Evolutionary conservation across 2,113 vertebrate species (phyloP), one percentile per base, ranked within the genome.

Genomic region (Lycocorax pyrrhopterus): DNA sequence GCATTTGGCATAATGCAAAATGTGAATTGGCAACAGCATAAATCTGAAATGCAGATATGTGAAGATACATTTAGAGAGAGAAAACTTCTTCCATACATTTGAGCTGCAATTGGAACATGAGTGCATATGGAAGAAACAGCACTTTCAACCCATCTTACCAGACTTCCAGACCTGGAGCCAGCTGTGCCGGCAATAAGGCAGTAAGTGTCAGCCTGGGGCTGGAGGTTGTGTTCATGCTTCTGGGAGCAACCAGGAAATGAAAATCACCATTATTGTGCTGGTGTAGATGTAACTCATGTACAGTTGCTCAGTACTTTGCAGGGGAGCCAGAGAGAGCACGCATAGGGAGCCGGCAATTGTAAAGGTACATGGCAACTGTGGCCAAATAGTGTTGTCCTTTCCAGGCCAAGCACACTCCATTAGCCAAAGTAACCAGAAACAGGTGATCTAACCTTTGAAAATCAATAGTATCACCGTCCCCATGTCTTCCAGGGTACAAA

Each of bases 401-500:
- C 73, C 75, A 80, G 71, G 25, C 27, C 46, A 66, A 29, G 58
- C 20, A 80, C 33, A 44, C 6, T 53, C 32, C 79, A 53, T 51
- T 30, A 83, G 39, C 30, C 75, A 92, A 88, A 93, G 32, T 32
- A 82, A 80, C 33, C 37, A 93, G 63, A 88, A 90, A 76, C n/a
- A 86, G 51, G 13, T 68, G 55, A 80, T 63, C 18, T 86, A 55
- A 69, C 19, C 23, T 53, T 66, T 86, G 59, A 83, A 93, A 88
- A 80, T 52, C 37, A 49, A 39, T 30, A 53, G 30, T 14, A 29
- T 43, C 64, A 55, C n/a, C 22, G 10, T 86, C 26, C 26, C 19
- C 35, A 13, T 79, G 37, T 73, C 75, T 78, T 86, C 39, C 60
- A 59, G 68, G 6, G 18, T 33, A 51, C 41, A 82, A 87, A 90